These are phyloP conservation scores for Neofelis nebulosa DNA, from an alignment of 2,113 vertebrate genomes.

Conservation along the genomic window DNA sequence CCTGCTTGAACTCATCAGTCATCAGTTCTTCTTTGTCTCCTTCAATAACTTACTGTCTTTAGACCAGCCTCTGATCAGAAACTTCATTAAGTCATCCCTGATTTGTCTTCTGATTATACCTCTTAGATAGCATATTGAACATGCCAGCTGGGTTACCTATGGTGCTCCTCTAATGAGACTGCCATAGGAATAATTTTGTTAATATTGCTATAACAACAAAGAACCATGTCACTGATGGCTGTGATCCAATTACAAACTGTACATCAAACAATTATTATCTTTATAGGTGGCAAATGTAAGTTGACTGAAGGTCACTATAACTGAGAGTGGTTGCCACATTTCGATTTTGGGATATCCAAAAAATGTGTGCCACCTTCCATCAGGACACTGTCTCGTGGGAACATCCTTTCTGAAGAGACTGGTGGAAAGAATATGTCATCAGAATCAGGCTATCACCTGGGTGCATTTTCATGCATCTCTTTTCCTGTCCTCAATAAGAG, in stretches of 20 bases:
- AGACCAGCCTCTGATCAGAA: constrained; percentile 64
- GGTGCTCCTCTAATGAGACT: constrained; percentile 76
- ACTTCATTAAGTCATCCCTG: constrained; percentile 59
- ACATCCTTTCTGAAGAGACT: constrained; percentile 43
- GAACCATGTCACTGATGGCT: constrained; percentile 73
- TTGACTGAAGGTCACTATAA: constrained; percentile 72
- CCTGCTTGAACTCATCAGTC: not conserved
- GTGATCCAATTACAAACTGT: constrained; percentile 80
- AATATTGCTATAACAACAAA: constrained; percentile 81
- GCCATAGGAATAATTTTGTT: constrained; percentile 77
- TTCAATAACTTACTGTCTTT: constrained; percentile 54
- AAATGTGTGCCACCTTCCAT: constrained; percentile 53
- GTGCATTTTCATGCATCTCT: constrained; percentile 19
- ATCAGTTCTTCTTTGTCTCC: constrained; percentile 22
- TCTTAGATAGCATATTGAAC: constrained; percentile 67
- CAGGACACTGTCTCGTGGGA: constrained; percentile 40
- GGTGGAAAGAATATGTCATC: constrained; percentile 54
- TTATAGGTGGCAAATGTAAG: constrained; percentile 80
- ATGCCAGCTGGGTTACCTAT: constrained; percentile 45
- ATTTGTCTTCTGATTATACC: constrained; percentile 66
- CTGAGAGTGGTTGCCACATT: constrained; percentile 38
- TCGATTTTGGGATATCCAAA: constrained; percentile 23
- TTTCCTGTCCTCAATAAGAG: constrained; percentile 48
- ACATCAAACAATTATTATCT: constrained; percentile 80
- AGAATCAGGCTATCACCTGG: not conserved